Conservation (phyloP, 2,113 vertebrate species). For the Gymnorhina tibicen region DNA sequence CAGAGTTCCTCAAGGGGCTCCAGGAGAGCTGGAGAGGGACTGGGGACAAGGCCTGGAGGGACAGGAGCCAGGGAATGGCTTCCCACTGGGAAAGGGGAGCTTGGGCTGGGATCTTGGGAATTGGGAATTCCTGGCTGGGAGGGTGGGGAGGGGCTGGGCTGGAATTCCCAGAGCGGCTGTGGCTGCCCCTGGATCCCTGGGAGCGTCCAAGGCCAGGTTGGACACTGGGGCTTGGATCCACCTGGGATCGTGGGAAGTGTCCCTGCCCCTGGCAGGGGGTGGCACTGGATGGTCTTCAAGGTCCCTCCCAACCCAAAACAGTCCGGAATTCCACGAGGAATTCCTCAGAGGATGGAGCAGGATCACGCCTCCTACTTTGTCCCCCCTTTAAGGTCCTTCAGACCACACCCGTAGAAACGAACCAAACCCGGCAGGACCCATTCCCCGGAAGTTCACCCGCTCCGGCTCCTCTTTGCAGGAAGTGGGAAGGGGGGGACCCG, state of each 20-base stretch:
- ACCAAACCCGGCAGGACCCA: fast-evolving
- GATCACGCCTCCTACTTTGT: neutral
- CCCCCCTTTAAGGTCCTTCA: neutral
- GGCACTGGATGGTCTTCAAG: no score
- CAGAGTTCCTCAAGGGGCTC: fast-evolving
- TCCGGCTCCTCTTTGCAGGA: slow-evolving; percentile 67
- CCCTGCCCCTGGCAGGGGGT: fast-evolving
- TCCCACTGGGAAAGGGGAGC: neutral
- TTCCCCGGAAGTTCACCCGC: neutral
- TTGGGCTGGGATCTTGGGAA: neutral
- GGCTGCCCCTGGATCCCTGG: neutral
- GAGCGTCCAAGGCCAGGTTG: fast-evolving
- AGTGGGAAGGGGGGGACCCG: slow-evolving; percentile 95
- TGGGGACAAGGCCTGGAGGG: fast-evolving
- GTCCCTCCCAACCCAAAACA: neutral
- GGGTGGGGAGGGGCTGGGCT: neutral
- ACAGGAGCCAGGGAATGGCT: neutral
- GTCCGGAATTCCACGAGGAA: neutral
- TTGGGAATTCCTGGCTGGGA: fast-evolving
- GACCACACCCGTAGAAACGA: fast-evolving
- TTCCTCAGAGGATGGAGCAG: fast-evolving
- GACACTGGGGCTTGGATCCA: neutral
- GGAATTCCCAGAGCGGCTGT: neutral
- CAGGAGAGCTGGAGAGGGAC: neutral
- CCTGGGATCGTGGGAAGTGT: fast-evolving